Evolutionary conservation across 2,888 invertebrate genomes (phyloP).

Genomic region (Epinotia brunnichana): DNA sequence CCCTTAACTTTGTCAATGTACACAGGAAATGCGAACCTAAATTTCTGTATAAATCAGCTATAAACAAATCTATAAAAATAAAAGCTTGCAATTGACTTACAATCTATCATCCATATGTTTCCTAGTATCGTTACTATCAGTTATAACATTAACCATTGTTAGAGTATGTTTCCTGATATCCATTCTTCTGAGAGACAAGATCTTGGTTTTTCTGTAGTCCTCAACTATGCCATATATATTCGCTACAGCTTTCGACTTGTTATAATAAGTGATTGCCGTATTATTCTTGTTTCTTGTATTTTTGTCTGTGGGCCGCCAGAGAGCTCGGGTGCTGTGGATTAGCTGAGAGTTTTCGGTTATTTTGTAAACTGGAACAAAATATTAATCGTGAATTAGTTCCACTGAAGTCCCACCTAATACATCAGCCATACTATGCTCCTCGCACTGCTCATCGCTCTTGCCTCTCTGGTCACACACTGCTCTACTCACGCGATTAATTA

Average conservation of each 20-base stretch:
- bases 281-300: constrained; percentile 13
- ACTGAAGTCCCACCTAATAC: no score
- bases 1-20: no score
- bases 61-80: no score
- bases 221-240: constrained; percentile 58
- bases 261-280: constrained; percentile 21
- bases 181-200: constrained; percentile 61
- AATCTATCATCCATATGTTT: constrained; percentile 71
- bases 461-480: no score
- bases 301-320: constrained; percentile 56
- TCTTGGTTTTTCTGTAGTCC: constrained; percentile 62
- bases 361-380: constrained; percentile 68
- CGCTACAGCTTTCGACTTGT: not conserved
- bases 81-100: constrained; percentile 57
- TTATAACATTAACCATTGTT: constrained; percentile 71
- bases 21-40: no score
- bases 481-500: no score
- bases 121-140: constrained; percentile 72
- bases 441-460: no score
- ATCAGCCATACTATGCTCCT: no score
- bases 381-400: not conserved
- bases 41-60: no score
- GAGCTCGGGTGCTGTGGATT: constrained; percentile 60
- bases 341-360: constrained; percentile 60
- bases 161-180: constrained; percentile 63